Conservation (phyloP, 2,797 vertebrate species). For the Meda fulgida region DNA sequence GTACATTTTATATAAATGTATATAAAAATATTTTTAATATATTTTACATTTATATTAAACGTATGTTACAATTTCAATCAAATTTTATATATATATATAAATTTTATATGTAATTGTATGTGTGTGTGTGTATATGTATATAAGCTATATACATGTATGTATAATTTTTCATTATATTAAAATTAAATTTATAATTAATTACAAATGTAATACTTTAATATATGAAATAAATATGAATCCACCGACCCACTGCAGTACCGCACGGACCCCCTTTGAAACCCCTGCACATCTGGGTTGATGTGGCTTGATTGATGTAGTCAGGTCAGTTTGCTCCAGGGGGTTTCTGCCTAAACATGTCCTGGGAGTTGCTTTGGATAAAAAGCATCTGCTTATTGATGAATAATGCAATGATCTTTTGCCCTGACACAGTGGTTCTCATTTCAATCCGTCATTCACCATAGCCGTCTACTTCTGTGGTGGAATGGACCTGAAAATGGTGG, state of each 20-base stretch:
- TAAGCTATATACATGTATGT: too few relatives aligned
- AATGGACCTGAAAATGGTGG: conserved; percentile 77
- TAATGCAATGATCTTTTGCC: conserved; percentile 3
- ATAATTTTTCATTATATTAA: too few relatives aligned
- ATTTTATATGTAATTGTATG: too few relatives aligned
- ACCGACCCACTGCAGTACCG: not conserved
- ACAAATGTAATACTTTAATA: too few relatives aligned
- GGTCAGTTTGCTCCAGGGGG: not conserved
- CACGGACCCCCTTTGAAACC: not conserved
- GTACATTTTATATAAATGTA: too few relatives aligned
- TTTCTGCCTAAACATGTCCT: not conserved
- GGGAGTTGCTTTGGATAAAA: not conserved
- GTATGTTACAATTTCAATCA: fast-evolving
- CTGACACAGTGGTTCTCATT: conserved; percentile 82
- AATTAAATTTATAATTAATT: too few relatives aligned
- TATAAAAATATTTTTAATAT: too few relatives aligned
- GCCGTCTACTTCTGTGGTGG: conserved; percentile 81
- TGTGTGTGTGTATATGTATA: too few relatives aligned
- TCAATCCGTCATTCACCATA: conserved; percentile 87
- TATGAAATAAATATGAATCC: not conserved
- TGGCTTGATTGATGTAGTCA: not conserved
- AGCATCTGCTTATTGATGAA: not conserved
- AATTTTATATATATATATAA: too few relatives aligned
- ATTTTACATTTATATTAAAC: not conserved
- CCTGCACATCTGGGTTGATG: not conserved